Conservation (phyloP, 2,888 invertebrate genomes). For the Andrena bucephala region DNA sequence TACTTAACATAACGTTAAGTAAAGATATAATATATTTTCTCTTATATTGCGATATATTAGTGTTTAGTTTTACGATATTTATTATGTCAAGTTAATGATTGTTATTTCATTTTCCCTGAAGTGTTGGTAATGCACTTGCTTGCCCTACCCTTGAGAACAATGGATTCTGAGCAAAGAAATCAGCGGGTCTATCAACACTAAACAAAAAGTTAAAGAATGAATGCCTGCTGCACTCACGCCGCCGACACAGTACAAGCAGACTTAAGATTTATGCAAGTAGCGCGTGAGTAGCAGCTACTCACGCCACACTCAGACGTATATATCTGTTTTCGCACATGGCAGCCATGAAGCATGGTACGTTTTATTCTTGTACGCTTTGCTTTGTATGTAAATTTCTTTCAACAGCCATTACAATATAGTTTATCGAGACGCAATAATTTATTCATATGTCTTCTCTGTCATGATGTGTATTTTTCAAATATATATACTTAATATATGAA, state of each 20-base stretch:
- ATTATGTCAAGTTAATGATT: conserved; percentile 64
- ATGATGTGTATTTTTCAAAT: conserved; percentile 4
- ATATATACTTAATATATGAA: conserved; percentile 4
- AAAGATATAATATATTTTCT: conserved; percentile 23
- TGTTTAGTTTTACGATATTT: conserved; percentile 45
- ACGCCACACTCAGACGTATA: conserved; percentile 77
- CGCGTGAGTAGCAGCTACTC: conserved; percentile 81
- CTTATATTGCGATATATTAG: conserved; percentile 20
- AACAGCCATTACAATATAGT: conserved; percentile 27
- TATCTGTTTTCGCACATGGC: conserved; percentile 85
- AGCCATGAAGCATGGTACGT: conserved; percentile 86
- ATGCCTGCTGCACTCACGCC: conserved; percentile 81
- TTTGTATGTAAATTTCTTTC: conserved; percentile 68
- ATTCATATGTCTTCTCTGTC: conserved; percentile 6
- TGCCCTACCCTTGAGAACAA: conserved; percentile 80
- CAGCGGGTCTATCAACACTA: conserved; percentile 80
- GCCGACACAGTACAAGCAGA: conserved; percentile 82
- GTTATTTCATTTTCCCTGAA: conserved; percentile 76
- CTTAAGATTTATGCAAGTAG: conserved; percentile 82
- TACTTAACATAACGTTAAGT: conserved; percentile 10
- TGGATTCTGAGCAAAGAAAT: conserved; percentile 82
- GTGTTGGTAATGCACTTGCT: conserved; percentile 83
- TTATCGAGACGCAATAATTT: conserved; percentile 15
- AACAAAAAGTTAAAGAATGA: conserved; percentile 83
- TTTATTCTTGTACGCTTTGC: conserved; percentile 77